Percentiles rank a stretch among this genome's conserved stretches.
Evolutionary conservation across 1,140 invertebrate species (phyloP).

Genomic region (Hormaphis cornu): DNA sequence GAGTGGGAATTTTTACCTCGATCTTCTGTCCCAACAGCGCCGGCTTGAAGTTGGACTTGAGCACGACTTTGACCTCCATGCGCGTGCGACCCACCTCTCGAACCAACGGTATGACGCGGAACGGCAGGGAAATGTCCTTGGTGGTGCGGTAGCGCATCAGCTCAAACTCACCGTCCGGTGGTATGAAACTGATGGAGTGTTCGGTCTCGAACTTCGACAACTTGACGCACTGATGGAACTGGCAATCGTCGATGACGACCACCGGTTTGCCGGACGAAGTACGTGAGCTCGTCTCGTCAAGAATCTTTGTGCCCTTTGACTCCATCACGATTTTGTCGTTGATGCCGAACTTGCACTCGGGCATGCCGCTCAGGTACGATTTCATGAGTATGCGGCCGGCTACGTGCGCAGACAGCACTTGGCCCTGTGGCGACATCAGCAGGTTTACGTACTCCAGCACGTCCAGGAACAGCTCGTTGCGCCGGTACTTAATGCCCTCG

Average conservation of each 20-base stretch:
- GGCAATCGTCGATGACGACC: slow-evolving; percentile 99
- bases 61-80: slow-evolving; percentile 99
- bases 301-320: slow-evolving; percentile 65
- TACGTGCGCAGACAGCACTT: slow-evolving; percentile 97
- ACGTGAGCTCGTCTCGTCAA: slow-evolving; percentile 49
- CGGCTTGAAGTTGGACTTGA: slow-evolving; percentile 99
- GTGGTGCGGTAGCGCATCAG: slow-evolving; percentile 99
- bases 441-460: slow-evolving; percentile 98
- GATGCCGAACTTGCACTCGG: slow-evolving; percentile 99
- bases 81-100: slow-evolving; percentile 95
- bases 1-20: slow-evolving; percentile 97
- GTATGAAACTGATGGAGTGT: slow-evolving; percentile 99
- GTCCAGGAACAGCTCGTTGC: slow-evolving; percentile 98
- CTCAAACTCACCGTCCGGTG: slow-evolving; percentile 99
- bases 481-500: slow-evolving; percentile 97
- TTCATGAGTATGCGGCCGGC: slow-evolving; percentile 99
- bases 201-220: slow-evolving; percentile 99
- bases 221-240: slow-evolving; percentile 99
- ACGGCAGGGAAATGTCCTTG: slow-evolving; percentile 99
- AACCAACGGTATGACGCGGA: slow-evolving; percentile 97
- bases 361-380: slow-evolving; percentile 98
- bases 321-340: slow-evolving; percentile 99
- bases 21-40: slow-evolving; percentile 98
- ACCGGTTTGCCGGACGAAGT: slow-evolving; percentile 83
- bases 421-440: slow-evolving; percentile 98